These are phyloP conservation scores for Amblyornis subalaris DNA, from an alignment of 2,113 vertebrate genomes.

Conservation along the genomic window DNA sequence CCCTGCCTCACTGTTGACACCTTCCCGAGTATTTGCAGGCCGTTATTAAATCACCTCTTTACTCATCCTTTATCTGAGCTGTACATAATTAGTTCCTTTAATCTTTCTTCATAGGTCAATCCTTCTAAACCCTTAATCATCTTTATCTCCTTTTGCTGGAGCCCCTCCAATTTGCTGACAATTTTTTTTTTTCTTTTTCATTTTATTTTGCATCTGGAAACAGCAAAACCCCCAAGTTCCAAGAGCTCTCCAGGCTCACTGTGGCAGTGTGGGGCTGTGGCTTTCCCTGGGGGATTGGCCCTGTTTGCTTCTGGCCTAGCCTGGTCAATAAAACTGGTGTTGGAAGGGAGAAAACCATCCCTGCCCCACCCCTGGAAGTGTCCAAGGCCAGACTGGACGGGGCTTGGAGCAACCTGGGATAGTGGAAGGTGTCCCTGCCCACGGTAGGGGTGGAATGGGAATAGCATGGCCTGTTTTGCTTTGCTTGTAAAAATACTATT, in stretches of 20 bases:
- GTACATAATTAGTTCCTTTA: conserved; percentile 70
- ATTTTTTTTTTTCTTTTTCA: neutral
- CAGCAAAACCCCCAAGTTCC: neutral
- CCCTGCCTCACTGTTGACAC: conserved; percentile 28
- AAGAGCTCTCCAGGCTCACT: neutral
- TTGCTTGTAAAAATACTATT: neutral
- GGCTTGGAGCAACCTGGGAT: neutral
- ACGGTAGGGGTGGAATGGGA: neutral
- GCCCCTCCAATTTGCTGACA: conserved; percentile 45
- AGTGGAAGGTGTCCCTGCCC: neutral
- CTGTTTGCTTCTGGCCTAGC: neutral
- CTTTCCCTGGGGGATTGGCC: neutral
- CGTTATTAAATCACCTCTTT: conserved; percentile 63
- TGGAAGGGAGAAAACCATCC: neutral
- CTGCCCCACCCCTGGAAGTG: neutral
- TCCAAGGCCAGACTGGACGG: accelerated
- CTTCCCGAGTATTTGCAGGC: conserved; percentile 53
- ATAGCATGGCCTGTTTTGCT: neutral
- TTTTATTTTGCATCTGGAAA: conserved; percentile 14
- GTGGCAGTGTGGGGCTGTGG: neutral
- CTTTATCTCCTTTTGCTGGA: conserved; percentile 60
- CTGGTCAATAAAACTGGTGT: neutral
- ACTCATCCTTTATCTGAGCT: conserved; percentile 67
- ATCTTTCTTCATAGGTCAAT: conserved; percentile 70
- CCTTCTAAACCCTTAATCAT: conserved; percentile 65